Evolutionary conservation across 2,797 vertebrate genomes (phyloP), one percentile per base, ranked within the genome.

Genomic region (Sebastes itinus): DNA sequence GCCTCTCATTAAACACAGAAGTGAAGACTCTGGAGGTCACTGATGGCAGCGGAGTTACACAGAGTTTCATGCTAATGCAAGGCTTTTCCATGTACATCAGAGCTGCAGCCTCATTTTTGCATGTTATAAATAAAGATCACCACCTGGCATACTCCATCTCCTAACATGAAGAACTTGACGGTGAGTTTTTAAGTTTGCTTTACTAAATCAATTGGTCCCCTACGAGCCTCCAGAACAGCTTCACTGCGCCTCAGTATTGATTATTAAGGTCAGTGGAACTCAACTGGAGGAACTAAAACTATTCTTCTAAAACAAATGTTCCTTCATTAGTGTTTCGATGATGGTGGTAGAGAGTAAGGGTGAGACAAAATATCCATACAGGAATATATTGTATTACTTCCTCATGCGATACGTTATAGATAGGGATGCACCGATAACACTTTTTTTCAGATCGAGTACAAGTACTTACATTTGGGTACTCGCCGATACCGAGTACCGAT

Each of bases 141-240:
- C 25, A 27, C 56, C 12, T 58, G 23, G 23, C 55, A 58, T 27
- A 58, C 7, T 58, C 55, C 1, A 14, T 52, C 49, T 52, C 8
- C 49, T 0, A 9, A 52, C 20, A 0, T n/a, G 49, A 52, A 52
- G 49, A 0, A 52, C 49, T 20, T 49, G 16, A 27, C 52, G 4
- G 5, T 13, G 46, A 38, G 13, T 25, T 23, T 23, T 23, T 5
- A 16, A 64, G 33, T 38, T 5, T 1, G 62, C 0, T 25, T 4
- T 25, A 16, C 22, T 42, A 42, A 64, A 64, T 38, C 7, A 38
- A 38, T 62, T 13, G 20, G 30, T 62, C 60, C 11, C 20, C 6
- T 7, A 25, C 7, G 14, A 63, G 61, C 61, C 7, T 38, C 12
- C 33, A 64, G 32, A 38, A 38, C 7, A 14, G n/a, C 7, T 64